phyloP scores from a whole-genome alignment of 2,888 invertebrate genomes.

The Nebria brevicollis region DNA sequence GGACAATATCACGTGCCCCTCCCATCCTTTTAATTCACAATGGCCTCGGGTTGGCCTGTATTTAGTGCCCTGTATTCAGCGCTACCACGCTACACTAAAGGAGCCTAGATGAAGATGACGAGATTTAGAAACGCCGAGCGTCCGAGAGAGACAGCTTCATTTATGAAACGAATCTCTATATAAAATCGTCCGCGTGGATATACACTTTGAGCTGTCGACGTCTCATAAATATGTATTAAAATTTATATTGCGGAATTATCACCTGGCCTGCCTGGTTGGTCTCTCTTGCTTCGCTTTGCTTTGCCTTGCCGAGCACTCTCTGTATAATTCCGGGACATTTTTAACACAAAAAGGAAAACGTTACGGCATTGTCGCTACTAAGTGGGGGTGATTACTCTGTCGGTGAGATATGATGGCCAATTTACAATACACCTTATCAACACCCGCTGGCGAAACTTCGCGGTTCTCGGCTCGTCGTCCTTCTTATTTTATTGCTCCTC shows the following conservation, averaged over 20 bases:
- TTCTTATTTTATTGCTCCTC: conserved; percentile 22
- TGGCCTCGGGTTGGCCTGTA: conserved; percentile 54
- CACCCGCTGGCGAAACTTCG: conserved; percentile 32
- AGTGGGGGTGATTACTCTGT: conserved; percentile 44
- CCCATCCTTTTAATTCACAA: conserved; percentile 57
- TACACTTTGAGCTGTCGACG: conserved; percentile 55
- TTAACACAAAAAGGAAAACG: conserved; percentile 53
- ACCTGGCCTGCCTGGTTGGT: conserved; percentile 54
- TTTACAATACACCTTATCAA: conserved; percentile 41
- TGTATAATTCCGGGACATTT: conserved; percentile 55
- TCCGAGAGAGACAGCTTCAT: conserved; percentile 32
- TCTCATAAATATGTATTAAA: conserved; percentile 62
- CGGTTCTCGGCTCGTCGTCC: background rate
- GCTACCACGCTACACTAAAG: conserved; percentile 52
- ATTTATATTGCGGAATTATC: conserved; percentile 60
- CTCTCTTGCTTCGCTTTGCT: no score
- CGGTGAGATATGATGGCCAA: conserved; percentile 47
- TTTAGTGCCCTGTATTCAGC: conserved; percentile 55
- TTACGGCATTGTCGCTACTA: conserved; percentile 37
- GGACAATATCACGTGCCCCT: conserved; percentile 52
- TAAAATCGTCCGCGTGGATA: conserved; percentile 41
- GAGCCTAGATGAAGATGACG: conserved; percentile 47
- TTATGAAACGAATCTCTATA: conserved; percentile 43
- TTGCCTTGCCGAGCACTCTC: background rate
- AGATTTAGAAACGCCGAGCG: conserved; percentile 30